Conservation (phyloP, 2,113 vertebrate genomes). For the Falcunculus frontatus region DNA sequence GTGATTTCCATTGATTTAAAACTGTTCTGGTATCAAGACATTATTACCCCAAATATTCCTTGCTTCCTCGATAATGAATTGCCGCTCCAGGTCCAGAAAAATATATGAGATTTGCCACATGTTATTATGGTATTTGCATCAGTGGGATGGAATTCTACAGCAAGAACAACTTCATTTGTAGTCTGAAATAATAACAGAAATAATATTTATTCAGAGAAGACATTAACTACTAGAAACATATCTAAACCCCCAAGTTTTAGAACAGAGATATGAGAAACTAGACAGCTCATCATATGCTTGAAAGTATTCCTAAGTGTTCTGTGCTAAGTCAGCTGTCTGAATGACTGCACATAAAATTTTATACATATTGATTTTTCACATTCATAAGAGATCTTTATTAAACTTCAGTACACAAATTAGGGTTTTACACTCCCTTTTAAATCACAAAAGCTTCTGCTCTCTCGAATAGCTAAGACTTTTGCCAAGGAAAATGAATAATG, state of each 20-base stretch:
- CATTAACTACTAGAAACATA: background rate
- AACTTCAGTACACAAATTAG: background rate
- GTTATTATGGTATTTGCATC: constrained; percentile 93
- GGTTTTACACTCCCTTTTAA: background rate
- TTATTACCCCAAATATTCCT: constrained; percentile 94
- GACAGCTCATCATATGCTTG: background rate
- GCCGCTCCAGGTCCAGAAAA: constrained; percentile 97
- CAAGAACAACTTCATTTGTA: constrained; percentile 92
- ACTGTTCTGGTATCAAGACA: background rate
- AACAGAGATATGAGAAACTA: background rate
- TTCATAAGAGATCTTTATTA: background rate
- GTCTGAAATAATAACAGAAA: constrained; percentile 69
- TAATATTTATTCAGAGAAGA: background rate
- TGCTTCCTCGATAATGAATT: constrained; percentile 92
- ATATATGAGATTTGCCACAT: constrained; percentile 98
- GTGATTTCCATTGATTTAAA: background rate
- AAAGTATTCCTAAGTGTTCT: background rate
- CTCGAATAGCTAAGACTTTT: background rate
- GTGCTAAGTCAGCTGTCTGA: background rate
- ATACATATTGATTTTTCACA: background rate
- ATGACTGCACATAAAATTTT: background rate
- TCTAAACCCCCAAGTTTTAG: background rate
- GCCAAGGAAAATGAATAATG: background rate
- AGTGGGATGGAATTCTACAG: constrained; percentile 93
- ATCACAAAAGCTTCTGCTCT: background rate